Percentiles rank a stretch among this genome's conserved stretches.
These are phyloP conservation scores for Triplophysa dalaica DNA, from an alignment of 2,113 vertebrate species.

Conservation along the genomic window DNA sequence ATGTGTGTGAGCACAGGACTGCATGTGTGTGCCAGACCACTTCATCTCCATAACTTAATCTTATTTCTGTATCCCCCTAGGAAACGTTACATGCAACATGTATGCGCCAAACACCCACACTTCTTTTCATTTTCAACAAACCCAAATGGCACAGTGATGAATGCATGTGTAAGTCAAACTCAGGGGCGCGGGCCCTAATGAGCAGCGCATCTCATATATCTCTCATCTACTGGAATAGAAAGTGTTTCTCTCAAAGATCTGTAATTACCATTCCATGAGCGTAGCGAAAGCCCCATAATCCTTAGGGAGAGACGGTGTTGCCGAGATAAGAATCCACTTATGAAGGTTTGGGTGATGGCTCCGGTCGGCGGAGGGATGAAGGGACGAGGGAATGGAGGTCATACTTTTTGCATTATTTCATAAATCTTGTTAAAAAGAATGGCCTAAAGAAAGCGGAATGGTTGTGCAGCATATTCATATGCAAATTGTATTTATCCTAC, in stretches of 20 bases:
- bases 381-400: conserved; percentile 37
- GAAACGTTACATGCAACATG: conserved; percentile 4
- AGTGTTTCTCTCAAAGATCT: conserved; percentile 50
- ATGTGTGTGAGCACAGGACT: too few species aligned
- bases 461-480: conserved; percentile 1
- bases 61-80: not conserved
- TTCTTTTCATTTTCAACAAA: conserved; percentile 7
- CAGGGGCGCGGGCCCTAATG: conserved; percentile 36
- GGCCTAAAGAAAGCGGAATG: not conserved
- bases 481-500: conserved; percentile 24
- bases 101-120: not conserved
- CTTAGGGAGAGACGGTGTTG: conserved; percentile 61
- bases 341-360: conserved; percentile 59
- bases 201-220: conserved; percentile 43
- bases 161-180: conserved; percentile 26
- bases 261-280: conserved; percentile 63
- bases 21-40: not conserved
- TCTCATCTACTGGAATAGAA: conserved; percentile 44
- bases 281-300: conserved; percentile 60
- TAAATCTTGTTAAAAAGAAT: conserved; percentile 42
- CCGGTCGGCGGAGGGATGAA: conserved; percentile 37
- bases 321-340: conserved; percentile 72
- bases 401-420: conserved; percentile 20
- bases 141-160: conserved; percentile 26
- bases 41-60: not conserved